These are phyloP conservation scores for Diplolepis rosae DNA, from an alignment of 2,888 invertebrate genomes.

Conservation along the genomic window DNA sequence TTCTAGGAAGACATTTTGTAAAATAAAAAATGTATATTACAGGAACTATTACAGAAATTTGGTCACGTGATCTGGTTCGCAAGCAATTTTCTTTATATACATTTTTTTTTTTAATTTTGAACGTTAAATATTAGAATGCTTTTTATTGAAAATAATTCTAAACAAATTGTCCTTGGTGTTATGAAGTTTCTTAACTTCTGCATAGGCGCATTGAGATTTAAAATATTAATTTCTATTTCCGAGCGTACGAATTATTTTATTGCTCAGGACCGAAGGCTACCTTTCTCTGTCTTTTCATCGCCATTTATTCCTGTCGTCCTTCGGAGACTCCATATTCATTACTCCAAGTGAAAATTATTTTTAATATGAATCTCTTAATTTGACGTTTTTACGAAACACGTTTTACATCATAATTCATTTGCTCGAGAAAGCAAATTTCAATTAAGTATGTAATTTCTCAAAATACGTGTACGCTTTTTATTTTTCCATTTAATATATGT, in stretches of 20 bases:
- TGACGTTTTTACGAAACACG: not conserved
- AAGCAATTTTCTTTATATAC: no score
- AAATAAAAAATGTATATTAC: not conserved
- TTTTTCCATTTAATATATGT: no score
- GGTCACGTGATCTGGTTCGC: no score
- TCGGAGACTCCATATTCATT: not conserved
- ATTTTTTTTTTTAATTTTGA: no score
- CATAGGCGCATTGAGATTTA: not conserved
- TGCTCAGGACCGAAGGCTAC: not conserved
- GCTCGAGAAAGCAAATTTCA: not conserved
- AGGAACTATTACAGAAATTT: no score
- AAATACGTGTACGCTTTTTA: not conserved
- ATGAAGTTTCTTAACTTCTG: not conserved
- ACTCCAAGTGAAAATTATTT: not conserved
- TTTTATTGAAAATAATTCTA: not conserved
- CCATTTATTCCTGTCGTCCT: not conserved
- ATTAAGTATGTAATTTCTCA: not conserved
- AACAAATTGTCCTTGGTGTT: not conserved
- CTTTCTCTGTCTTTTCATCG: not conserved
- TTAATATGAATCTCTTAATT: not conserved
- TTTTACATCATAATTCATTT: not conserved
- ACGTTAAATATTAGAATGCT: not conserved
- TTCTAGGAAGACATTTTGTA: not conserved
- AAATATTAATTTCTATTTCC: not conserved
- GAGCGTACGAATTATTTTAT: not conserved